Base-by-base conservation (phyloP, 2,888 invertebrate genomes). In the Peribatodes rhomboidaria region DNA sequence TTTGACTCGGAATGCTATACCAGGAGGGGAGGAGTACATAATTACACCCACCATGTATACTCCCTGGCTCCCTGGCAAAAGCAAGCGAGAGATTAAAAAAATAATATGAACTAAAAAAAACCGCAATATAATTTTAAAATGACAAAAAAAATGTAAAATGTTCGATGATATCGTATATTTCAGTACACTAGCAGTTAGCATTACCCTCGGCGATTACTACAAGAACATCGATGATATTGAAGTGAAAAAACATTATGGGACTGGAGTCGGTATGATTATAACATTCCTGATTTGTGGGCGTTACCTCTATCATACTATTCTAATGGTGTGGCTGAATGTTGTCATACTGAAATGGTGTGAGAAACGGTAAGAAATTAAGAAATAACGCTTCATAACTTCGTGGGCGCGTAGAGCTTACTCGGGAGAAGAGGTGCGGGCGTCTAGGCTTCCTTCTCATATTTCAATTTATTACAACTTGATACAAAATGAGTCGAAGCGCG, bases 291-390 rank as follows among this genome's bases (percentile, higher is more conserved):
- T 96, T 27, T 96, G 96, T 59, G 95, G 96, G 18, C 74, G 86
- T 55, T 92, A 95, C 64, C 86, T 94, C 20, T 75, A 94, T 57
- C 95, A 96, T 80, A 93, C 94, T 0, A 70, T 96, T 6, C 70
- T 96, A 33, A 92, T 94, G 77, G 94, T 95, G 31, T 80, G 94
- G 73, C 89, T 95, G 16, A 96, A 96, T 83, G 92, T 95, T 6
- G 69, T 94, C 42, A 94, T 96, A 67, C 94, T 96, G 59, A 90
- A 94, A 73, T 93, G 88, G 74, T 81, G 91, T 56, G 87, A 93
- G 74, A 94, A 90, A 86, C 91, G 92, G 95, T 95, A 84, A 87
- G 90, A 57, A 60, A 22, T 65, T 16, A 27, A 6, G 8, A 57
- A 10, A 1, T n/a, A n/a, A n/a, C n/a, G n/a, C n/a, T n/a, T n/a